Evolutionary conservation across 2,888 invertebrate genomes (phyloP), one percentile per base, ranked within the genome.

Genomic region (Athrips mouffetella): DNA sequence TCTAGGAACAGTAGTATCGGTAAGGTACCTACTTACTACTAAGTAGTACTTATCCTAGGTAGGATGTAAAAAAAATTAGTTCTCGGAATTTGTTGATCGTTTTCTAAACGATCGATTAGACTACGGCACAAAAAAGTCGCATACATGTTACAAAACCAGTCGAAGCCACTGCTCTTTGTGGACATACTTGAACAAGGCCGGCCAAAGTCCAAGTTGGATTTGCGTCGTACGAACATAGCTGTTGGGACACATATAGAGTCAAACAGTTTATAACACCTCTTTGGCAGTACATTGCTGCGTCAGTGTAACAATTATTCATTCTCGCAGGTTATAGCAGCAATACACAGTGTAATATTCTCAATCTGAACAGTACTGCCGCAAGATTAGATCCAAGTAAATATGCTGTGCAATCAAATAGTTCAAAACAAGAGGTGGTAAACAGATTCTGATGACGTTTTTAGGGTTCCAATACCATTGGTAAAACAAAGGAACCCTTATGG

Each of bases 151-250:
- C 63, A 57, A 68, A 63, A 67, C 61, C 55, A 57, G 50, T 47
- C 45, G 42, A 40, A 46, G 47, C 51, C 45, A 41, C 52, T 49
- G n/a, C n/a, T n/a, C n/a, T 51, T 60, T 59, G 57, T 64, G 62
- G 63, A 62, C 61, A 59, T 59, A 61, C 25, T 21, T 11, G 31
- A 60, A 58, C 74, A 79, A 82, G 83, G 83, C 62, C 74, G 80
- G 45, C 15, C 81, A 76, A 83, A 83, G 83, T 83, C 77, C 81
- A 74, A 53, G 50, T 55, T 57, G 55, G 55, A 59, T 64, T 62
- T 64, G 62, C 70, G 65, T 53, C 48, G 54, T 49, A 57, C 58
- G 57, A 6, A n/a, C n/a, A n/a, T 16, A 7, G 16, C 33, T 33
- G 15, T 33, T 33, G n/a, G n/a, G n/a, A n/a, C n/a, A n/a, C n/a